Evolutionary conservation across 2,113 vertebrate genomes (phyloP).

Genomic region (Gasterosteus nipponicus): DNA sequence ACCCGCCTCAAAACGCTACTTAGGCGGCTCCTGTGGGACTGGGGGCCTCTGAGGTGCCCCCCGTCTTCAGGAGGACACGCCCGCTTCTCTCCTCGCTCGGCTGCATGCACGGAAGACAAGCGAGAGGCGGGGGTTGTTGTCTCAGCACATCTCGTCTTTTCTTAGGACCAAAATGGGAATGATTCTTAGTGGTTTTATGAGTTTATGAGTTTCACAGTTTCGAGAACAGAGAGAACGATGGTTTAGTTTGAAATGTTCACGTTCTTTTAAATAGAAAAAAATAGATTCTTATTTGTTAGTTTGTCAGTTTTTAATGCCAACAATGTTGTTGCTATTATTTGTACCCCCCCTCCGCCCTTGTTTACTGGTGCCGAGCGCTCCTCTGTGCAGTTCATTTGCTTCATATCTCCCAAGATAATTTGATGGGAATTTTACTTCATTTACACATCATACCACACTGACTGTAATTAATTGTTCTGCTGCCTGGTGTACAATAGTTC

Average conservation of each 20-base stretch:
- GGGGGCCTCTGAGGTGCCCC: conserved; percentile 42
- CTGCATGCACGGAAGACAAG: conserved; percentile 38
- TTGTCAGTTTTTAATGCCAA: conserved; percentile 28
- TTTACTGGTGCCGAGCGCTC: conserved; percentile 69
- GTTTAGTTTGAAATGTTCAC: background rate
- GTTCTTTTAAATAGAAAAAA: too few relatives aligned
- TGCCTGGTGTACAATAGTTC: conserved; percentile 78
- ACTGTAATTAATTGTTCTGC: conserved; percentile 83
- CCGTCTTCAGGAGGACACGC: conserved; percentile 50
- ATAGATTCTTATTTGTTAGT: too few relatives aligned
- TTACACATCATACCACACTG: conserved; percentile 79
- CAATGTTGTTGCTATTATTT: conserved; percentile 67
- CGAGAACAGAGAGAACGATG: background rate
- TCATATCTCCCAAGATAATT: conserved; percentile 79
- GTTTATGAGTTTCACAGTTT: background rate
- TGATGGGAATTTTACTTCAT: conserved; percentile 80
- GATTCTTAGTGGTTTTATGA: background rate
- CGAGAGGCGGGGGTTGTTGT: conserved; percentile 18
- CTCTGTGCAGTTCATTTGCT: conserved; percentile 70
- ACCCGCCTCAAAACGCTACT: conserved; percentile 66
- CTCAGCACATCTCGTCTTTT: background rate
- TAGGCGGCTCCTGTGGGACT: conserved; percentile 62
- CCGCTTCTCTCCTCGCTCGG: conserved; percentile 32
- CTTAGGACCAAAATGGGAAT: background rate
- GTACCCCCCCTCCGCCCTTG: conserved; percentile 49